Evolutionary conservation across 2,113 vertebrate genomes (phyloP).

Genomic region (Triplophysa rosa): DNA sequence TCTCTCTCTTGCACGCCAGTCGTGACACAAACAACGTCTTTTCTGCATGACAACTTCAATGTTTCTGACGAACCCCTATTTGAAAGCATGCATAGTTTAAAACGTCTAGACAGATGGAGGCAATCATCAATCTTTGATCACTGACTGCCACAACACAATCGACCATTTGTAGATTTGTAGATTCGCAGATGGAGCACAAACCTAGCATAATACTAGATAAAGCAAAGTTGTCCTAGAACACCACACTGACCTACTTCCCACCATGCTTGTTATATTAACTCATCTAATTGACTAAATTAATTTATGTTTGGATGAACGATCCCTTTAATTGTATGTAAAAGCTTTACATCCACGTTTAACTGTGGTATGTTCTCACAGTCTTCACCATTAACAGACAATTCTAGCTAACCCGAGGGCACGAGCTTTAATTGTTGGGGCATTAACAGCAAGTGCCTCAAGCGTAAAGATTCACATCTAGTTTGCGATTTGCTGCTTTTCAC

Average conservation of each 20-base stretch:
- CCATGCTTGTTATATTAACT: not conserved
- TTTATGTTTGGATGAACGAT: no score
- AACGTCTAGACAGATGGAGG: not conserved
- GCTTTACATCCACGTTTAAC: not conserved
- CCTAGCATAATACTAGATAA: not conserved
- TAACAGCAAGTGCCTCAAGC: constrained; percentile 8
- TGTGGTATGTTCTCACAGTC: not conserved
- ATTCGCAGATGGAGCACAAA: not conserved
- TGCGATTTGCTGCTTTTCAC: constrained; percentile 24
- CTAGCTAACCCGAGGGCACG: not conserved
- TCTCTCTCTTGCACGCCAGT: no score
- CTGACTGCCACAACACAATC: constrained; percentile 14
- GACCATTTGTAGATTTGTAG: not conserved
- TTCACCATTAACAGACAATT: constrained; percentile 8
- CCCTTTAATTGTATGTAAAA: not conserved
- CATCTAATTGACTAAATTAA: not conserved
- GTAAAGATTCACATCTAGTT: constrained; percentile 14
- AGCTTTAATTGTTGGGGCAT: constrained; percentile 19
- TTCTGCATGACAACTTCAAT: constrained; percentile 1
- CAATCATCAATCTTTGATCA: constrained; percentile 28
- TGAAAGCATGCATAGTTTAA: constrained; percentile 9
- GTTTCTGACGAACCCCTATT: not conserved
- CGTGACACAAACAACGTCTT: not conserved
- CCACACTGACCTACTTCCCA: not conserved
- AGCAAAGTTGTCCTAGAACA: not conserved